Percentiles rank a stretch among this genome's conserved stretches.
Evolutionary conservation across 2,888 invertebrate genomes (phyloP).

Genomic region (Synergus itoensis): DNA sequence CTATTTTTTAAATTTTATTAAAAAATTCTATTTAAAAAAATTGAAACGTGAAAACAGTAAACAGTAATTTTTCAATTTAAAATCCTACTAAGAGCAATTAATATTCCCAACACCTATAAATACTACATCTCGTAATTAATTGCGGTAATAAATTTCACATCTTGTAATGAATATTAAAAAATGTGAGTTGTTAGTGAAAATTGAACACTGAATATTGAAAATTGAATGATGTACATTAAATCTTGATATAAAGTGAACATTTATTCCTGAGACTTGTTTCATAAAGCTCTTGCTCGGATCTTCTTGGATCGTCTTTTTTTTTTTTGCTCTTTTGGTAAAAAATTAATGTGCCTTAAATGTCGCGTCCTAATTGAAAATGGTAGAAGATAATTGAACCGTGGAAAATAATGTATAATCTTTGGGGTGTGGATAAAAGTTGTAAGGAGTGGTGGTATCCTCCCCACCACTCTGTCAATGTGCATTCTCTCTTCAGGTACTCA

Average conservation of each 20-base stretch:
- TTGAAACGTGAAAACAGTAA: too few species aligned
- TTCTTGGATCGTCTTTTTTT: neutral
- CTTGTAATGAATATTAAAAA: neutral
- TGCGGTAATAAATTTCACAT: neutral
- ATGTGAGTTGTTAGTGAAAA: neutral
- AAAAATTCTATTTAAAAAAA: too few species aligned
- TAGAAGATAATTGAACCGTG: constrained; percentile 25
- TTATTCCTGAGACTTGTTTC: neutral
- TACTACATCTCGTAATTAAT: neutral
- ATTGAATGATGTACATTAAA: neutral
- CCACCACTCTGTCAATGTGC: neutral
- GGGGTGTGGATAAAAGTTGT: constrained; percentile 19
- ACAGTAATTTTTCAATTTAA: too few species aligned
- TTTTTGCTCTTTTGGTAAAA: neutral
- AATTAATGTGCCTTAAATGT: neutral
- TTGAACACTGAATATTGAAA: neutral
- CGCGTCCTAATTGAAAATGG: constrained; percentile 1
- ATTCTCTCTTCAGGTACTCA: neutral
- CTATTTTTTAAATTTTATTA: too few species aligned
- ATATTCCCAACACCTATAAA: too few species aligned
- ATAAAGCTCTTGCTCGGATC: neutral
- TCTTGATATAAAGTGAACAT: neutral
- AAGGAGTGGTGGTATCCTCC: constrained; percentile 6
- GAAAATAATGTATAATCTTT: neutral
- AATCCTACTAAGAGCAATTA: too few species aligned